Conservation (phyloP, 2,113 vertebrate genomes). For the Agapornis roseicollis region DNA sequence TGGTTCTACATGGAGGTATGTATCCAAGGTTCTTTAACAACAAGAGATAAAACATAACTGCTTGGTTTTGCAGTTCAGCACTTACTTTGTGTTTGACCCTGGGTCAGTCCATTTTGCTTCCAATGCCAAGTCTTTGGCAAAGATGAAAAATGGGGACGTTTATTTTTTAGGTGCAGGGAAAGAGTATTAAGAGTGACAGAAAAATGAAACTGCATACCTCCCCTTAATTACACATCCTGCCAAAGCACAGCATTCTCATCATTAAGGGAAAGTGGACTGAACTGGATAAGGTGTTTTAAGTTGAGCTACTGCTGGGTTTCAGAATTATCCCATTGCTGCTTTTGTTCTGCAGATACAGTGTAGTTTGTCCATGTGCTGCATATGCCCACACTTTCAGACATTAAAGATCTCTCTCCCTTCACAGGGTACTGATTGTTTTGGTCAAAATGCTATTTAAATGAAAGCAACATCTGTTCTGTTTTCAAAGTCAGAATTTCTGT, state of each 20-base stretch:
- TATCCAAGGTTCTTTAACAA: background rate
- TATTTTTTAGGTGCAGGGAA: background rate
- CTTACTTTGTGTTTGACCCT: background rate
- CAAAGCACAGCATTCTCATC: background rate
- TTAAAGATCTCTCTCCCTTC: background rate
- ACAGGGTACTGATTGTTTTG: background rate
- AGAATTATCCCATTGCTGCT: background rate
- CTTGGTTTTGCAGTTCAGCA: background rate
- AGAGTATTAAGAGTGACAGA: background rate
- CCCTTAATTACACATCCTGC: background rate
- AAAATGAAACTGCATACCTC: background rate
- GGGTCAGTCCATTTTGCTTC: background rate
- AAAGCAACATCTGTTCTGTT: background rate
- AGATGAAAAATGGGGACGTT: background rate
- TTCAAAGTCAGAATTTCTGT: background rate
- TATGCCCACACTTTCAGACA: background rate
- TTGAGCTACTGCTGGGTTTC: background rate
- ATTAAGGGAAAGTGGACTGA: background rate
- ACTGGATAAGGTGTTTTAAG: background rate
- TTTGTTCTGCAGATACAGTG: background rate
- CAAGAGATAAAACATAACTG: background rate
- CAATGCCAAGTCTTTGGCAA: background rate
- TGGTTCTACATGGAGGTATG: background rate
- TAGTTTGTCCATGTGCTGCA: background rate
- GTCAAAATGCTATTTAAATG: background rate